Evolutionary conservation across 2,797 vertebrate genomes (phyloP), one percentile per base, ranked within the genome.

Genomic region (Australoheros facetus): DNA sequence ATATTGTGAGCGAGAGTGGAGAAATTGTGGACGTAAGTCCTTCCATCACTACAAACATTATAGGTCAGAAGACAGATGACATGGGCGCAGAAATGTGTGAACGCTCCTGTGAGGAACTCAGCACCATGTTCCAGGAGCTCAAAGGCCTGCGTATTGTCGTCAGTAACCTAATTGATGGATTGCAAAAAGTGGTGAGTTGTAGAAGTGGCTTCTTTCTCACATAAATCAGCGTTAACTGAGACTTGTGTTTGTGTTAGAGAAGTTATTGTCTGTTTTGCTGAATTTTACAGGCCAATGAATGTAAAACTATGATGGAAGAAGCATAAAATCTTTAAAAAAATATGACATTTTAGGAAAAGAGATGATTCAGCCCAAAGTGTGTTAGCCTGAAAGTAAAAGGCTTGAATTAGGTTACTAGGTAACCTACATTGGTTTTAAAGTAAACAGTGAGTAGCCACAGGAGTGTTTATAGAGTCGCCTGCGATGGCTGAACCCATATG

Each of bases 21-120:
- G 97, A 98, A 89, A 95, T 97, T 1, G 91, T 98, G 85, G 97
- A 96, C 58, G 95, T 98, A 76, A 96, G 95, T 77, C 97, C 97
- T 0, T 95, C 95, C 21, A 94, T 97, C 88, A 94, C 95, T 1
- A 95, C 95, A 0, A 98, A 97, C 82, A 92, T 97, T 0, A 96
- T 96, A 53, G 97, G 96, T 0, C 96, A 95, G 81, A 96, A 97
- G 37, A 75, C 94, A 0, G 95, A 95, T 9, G 94, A 94, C 80
- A 3, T 81, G 10, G 92, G 93, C 13, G 78, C 91, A 0, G 97
- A 97, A 12, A 97, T 98, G 92, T 99, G 98, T 3, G 97, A 98
- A 60, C 97, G 95, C 13, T 99, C 98, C 66, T 99, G 98, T 1
- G 97, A 98, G 80, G 98, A 99, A 74, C 95, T 99, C 51, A 96